Base-by-base conservation (phyloP, 2,888 invertebrate species). In the Argyra leucocephala region DNA sequence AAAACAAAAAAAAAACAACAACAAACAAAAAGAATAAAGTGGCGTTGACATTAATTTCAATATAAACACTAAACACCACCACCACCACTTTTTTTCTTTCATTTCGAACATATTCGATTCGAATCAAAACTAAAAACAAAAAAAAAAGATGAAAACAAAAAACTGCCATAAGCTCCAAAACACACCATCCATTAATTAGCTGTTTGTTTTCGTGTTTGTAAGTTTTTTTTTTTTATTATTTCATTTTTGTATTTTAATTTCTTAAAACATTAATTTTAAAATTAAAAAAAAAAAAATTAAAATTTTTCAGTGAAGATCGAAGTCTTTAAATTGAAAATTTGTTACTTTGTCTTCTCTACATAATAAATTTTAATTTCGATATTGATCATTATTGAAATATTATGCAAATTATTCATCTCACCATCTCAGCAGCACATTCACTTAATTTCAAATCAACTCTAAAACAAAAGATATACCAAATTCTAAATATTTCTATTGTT, bases 21-120 rank as follows among this genome's bases (percentile, higher is more conserved):
- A 9, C 26, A 26, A 9, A 26, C 26, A 26, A 26, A 3, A 31
- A 31, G n/a, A n/a, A n/a, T n/a, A 48, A 48, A 48, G 18, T 48
- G 48, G 48, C 48, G 48, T 48, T 48, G 48, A 48, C 48, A 48
- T 48, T 48, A 48, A 48, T 48, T 48, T 48, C 18, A 48, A 48
- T 48, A 48, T 48, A 48, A 48, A 48, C 48, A 48, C 48, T 18
- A n/a, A 48, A 48, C 48, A 48, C 48, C 12, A 31, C 6, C 6
- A 7, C 10, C 10, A 31, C 31, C 31, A 31, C 31, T 7, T 31
- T 7, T 31, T 5, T 7, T 31, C n/a, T n/a, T n/a, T n/a, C n/a
- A n/a, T n/a, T n/a, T n/a, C n/a, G n/a, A n/a, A n/a, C n/a, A n/a
- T n/a, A n/a, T n/a, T n/a, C n/a, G n/a, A n/a, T n/a, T 31, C 31